Evolutionary conservation across 1,140 invertebrate species (phyloP), one percentile per base, ranked within the genome.

Genomic region (Aphelinus certus): DNA sequence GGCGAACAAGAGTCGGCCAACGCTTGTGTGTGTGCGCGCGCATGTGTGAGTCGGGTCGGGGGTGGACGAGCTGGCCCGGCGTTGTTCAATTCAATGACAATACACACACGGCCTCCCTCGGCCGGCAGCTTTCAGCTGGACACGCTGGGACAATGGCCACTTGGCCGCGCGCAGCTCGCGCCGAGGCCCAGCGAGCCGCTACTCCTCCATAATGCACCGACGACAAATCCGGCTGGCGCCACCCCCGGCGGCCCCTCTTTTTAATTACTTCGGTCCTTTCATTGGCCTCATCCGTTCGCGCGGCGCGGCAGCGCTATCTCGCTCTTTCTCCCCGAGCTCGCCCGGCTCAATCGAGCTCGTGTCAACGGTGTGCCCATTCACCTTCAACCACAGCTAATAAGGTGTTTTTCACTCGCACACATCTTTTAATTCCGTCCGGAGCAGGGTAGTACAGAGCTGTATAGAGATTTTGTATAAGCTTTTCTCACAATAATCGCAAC

Each of bases 71-170:
- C 75, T 71, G 72, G 64, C 71, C 73, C 77, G 77, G 79, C 76
- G 80, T 85, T 88, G 84, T 86, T 87, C 86, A 87, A 86, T 80
- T 81, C 76, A 76, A 82, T 84, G 84, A 87, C 85, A 88, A 88
- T 86, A 80, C 83, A 78, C 80, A 26, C 26, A 76, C 79, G 81
- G 77, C 79, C 78, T 63, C n/a, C 49, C 61, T 10, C 71, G 78
- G 60, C 73, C 68, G n/a, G 55, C 43, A 10, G n/a, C 45, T 55
- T 43, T 48, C 51, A 57, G n/a, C 58, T 53, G 69, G 70, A 72
- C 69, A 71, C 73, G 68, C 73, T 64, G 61, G 57, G 73, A 83
- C 79, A 83, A 81, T 81, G 78, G 67, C 67, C 64, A 77, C 71
- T 79, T 78, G 76, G 76, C 70, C 26, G 26, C 51, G 48, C 4